These are phyloP conservation scores for Thunnus thynnus DNA, from an alignment of 2,113 vertebrate species.

Conservation along the genomic window DNA sequence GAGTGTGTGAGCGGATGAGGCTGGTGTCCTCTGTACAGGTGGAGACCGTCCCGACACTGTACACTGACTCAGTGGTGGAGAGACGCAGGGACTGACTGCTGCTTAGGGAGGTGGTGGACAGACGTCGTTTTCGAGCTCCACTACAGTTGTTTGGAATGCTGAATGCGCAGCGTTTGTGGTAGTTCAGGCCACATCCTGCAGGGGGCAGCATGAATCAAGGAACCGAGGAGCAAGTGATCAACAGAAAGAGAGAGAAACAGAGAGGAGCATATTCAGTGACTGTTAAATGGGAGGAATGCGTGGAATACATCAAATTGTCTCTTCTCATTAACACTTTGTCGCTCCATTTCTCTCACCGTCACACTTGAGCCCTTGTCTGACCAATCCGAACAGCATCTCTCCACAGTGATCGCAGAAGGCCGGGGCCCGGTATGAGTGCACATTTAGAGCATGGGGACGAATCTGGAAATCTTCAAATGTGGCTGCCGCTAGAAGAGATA, in stretches of 20 bases:
- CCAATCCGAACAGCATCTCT: slow-evolving; percentile 93
- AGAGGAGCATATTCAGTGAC: slow-evolving; percentile 8
- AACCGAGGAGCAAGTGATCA: background rate
- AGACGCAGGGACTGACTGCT: slow-evolving; percentile 90
- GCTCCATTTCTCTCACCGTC: slow-evolving; percentile 83
- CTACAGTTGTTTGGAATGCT: slow-evolving; percentile 96
- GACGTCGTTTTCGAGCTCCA: slow-evolving; percentile 89
- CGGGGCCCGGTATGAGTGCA: slow-evolving; percentile 91
- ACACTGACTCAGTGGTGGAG: slow-evolving; percentile 86
- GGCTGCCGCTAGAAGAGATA: slow-evolving; percentile 85
- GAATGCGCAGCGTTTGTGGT: slow-evolving; percentile 95
- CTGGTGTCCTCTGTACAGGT: slow-evolving; percentile 78
- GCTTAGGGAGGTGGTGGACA: slow-evolving; percentile 91
- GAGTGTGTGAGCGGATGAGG: slow-evolving; percentile 83
- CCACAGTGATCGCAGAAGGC: slow-evolving; percentile 95
- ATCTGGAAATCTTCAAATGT: slow-evolving; percentile 95
- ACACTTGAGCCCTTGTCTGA: slow-evolving; percentile 93
- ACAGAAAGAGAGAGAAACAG: background rate
- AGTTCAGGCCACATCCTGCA: slow-evolving; percentile 93
- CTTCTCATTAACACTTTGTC: background rate
- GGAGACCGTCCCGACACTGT: slow-evolving; percentile 76
- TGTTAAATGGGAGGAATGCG: background rate
- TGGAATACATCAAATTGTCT: background rate
- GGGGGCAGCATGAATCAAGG: slow-evolving; percentile 58
- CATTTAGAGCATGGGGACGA: slow-evolving; percentile 91